These are phyloP conservation scores for Chloropsis cyanopogon DNA, from an alignment of 2,113 vertebrate genomes.

Conservation along the genomic window DNA sequence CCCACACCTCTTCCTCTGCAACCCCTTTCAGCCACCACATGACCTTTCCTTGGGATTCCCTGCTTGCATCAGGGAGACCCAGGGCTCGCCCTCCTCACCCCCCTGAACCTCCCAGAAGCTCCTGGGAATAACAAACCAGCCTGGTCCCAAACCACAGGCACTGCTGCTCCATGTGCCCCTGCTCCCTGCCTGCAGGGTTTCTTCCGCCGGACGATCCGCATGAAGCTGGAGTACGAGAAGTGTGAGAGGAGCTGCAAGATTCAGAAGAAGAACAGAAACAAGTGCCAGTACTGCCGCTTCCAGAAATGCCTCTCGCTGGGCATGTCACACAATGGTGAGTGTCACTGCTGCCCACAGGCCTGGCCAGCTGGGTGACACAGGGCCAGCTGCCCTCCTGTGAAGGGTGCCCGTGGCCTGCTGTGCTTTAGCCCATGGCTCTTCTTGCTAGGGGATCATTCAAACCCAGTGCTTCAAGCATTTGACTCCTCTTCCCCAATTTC, in stretches of 20 bases:
- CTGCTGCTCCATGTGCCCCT: neutral
- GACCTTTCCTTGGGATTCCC: neutral
- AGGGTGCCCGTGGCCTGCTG: neutral
- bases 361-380: fast-evolving
- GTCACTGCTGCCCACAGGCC: neutral
- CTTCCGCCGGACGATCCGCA: slow-evolving; percentile 92
- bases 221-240: slow-evolving; percentile 95
- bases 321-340: slow-evolving; percentile 97
- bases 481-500: neutral
- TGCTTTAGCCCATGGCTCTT: neutral
- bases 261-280: slow-evolving; percentile 97
- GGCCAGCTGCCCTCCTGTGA: neutral
- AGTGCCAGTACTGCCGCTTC: slow-evolving; percentile 98
- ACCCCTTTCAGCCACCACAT: neutral
- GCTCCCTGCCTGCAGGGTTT: slow-evolving; percentile 80
- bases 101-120: neutral
- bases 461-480: neutral
- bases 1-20: neutral
- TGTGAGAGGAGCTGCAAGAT: slow-evolving; percentile 94
- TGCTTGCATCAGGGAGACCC: neutral
- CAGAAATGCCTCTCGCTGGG: slow-evolving; percentile 96
- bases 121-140: neutral
- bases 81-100: neutral
- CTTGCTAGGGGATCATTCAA: neutral
- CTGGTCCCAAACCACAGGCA: neutral